A percentile compares a stretch with the other conserved stretches of the same genome.
Conservation (phyloP, 2,113 vertebrate genomes). For the Epinephelus moara region DNA sequence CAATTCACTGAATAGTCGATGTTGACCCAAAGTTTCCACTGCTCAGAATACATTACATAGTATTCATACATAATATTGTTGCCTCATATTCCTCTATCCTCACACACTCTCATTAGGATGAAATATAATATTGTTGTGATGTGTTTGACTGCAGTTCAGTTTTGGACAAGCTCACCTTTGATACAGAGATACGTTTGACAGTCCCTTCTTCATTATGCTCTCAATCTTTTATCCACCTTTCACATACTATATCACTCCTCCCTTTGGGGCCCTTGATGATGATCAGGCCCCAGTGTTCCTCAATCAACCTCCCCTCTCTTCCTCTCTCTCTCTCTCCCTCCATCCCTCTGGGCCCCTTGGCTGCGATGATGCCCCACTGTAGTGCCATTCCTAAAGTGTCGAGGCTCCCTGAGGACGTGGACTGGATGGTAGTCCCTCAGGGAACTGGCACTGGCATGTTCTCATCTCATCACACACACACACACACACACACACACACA, state of each 20-base stretch:
- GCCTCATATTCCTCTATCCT: background rate
- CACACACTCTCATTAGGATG: background rate
- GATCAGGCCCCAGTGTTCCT: conserved; percentile 15
- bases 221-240: conserved; percentile 43
- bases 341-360: conserved; percentile 51
- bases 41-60: background rate
- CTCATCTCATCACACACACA: conserved; percentile 38
- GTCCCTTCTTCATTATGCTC: conserved; percentile 39
- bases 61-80: background rate
- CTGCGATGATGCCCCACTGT: conserved; percentile 46
- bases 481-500: conserved; percentile 36
- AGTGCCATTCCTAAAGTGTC: conserved; percentile 69
- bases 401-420: conserved; percentile 65
- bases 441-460: conserved; percentile 52
- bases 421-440: conserved; percentile 59
- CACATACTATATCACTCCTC: conserved; percentile 38
- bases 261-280: conserved; percentile 57
- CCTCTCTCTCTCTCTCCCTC: background rate
- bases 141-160: background rate
- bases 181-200: background rate
- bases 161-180: conserved; percentile 4
- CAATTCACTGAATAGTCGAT: background rate
- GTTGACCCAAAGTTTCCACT: background rate
- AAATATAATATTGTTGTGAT: background rate
- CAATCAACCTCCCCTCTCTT: background rate